Percentiles rank a stretch among this genome's conserved stretches.
phyloP scores from a whole-genome alignment of 2,113 vertebrate genomes.

The Podocnemis expansa region DNA sequence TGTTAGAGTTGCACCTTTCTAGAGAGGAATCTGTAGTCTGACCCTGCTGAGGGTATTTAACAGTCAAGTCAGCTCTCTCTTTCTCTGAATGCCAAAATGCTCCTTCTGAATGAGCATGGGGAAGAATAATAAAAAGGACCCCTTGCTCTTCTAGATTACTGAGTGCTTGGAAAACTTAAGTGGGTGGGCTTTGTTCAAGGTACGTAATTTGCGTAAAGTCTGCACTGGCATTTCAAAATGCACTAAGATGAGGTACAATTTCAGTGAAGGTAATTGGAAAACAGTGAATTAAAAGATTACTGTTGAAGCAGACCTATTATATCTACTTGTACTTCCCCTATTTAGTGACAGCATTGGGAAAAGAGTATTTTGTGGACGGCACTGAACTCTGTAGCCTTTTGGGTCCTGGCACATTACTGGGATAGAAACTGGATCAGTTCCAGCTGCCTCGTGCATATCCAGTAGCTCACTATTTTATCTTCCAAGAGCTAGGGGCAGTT shows the following conservation, averaged over 20 bases:
- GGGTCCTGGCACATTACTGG: background rate
- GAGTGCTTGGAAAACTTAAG: background rate
- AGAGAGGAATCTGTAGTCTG: background rate
- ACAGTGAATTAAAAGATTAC: background rate
- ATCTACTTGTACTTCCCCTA: background rate
- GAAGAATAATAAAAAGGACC: background rate
- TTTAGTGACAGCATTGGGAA: background rate
- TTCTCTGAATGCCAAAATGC: background rate
- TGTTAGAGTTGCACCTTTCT: background rate
- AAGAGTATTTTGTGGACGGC: background rate
- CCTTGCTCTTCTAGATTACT: background rate
- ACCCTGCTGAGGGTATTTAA: background rate
- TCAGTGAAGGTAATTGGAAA: background rate
- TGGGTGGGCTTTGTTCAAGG: background rate
- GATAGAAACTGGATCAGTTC: background rate
- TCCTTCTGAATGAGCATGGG: background rate
- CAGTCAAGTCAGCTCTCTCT: background rate
- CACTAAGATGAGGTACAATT: background rate
- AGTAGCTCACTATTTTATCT: background rate
- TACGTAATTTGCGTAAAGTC: background rate
- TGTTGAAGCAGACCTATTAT: background rate
- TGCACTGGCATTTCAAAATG: background rate
- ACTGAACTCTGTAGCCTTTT: background rate
- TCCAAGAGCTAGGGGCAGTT: conserved; percentile 27
- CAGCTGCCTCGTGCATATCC: background rate